phyloP scores from a whole-genome alignment of 2,888 invertebrate species.

The Trissonchulus sp. region DNA sequence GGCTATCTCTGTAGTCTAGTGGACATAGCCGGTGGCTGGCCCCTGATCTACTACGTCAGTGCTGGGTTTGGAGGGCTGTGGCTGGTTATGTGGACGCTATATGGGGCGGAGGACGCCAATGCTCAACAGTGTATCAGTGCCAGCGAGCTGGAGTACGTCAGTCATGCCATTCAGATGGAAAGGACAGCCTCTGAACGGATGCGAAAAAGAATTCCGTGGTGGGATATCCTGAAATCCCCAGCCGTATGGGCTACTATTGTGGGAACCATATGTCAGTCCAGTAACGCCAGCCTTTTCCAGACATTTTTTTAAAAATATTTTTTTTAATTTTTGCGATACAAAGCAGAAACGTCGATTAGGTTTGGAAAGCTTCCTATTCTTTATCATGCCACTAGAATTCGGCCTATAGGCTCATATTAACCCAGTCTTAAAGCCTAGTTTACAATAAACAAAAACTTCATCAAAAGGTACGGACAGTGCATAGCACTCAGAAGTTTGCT shows the following conservation, averaged over 20 bases:
- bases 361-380: too few species aligned
- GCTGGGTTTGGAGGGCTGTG: conserved; percentile 1
- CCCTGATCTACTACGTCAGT: conserved; percentile 32
- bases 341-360: too few species aligned
- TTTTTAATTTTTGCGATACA: too few species aligned
- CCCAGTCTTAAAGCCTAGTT: too few species aligned
- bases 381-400: too few species aligned
- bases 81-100: conserved; percentile 12
- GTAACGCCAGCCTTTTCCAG: too few species aligned
- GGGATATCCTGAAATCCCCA: conserved; percentile 32
- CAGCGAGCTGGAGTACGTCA: neutral
- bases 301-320: too few species aligned
- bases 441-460: too few species aligned
- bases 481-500: too few species aligned
- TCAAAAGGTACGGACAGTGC: too few species aligned
- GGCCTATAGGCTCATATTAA: too few species aligned
- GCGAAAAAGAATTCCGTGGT: conserved; percentile 32
- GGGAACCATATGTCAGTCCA: neutral
- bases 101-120: neutral
- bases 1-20: neutral
- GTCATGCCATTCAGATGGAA: neutral
- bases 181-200: neutral
- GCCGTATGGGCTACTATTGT: conserved; percentile 27
- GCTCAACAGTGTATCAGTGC: neutral
- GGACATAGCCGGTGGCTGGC: conserved; percentile 27